Evolutionary conservation across 2,888 invertebrate species (phyloP).

Genomic region (Lasioglossum morio): DNA sequence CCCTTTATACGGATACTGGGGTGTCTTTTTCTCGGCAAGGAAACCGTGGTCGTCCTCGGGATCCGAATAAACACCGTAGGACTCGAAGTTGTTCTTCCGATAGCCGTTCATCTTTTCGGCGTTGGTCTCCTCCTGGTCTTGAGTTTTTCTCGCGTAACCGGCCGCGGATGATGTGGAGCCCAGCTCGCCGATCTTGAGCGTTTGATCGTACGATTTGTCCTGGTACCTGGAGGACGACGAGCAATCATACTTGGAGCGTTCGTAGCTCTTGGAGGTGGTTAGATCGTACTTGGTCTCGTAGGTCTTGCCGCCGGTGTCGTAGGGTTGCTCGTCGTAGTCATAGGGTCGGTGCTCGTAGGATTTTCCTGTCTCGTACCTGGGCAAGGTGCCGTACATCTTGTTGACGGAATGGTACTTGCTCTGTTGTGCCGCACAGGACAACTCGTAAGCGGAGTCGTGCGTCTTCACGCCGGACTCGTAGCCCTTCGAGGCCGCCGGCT

Average conservation of each 20-base stretch:
- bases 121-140: conserved; percentile 72
- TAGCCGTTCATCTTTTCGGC: conserved; percentile 83
- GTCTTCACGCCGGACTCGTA: conserved; percentile 83
- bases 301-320: conserved; percentile 68
- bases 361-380: conserved; percentile 76
- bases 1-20: conserved; percentile 82
- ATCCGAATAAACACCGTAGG: conserved; percentile 83
- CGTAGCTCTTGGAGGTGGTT: conserved; percentile 82
- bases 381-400: conserved; percentile 82
- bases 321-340: conserved; percentile 74
- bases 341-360: conserved; percentile 72
- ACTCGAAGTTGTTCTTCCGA: conserved; percentile 83
- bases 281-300: conserved; percentile 81
- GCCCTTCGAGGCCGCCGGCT: conserved; percentile 77
- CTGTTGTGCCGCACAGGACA: conserved; percentile 75
- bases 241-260: conserved; percentile 79
- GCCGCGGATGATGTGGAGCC: conserved; percentile 72
- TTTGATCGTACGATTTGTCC: conserved; percentile 82
- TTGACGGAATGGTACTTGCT: conserved; percentile 78
- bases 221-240: conserved; percentile 76
- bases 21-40: conserved; percentile 79
- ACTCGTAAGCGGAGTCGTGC: conserved; percentile 80
- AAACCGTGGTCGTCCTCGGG: conserved; percentile 84
- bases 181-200: conserved; percentile 81
- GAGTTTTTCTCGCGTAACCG: conserved; percentile 74